Base-by-base conservation (phyloP, 2,888 invertebrate species). In the Ectropis crepuscularia region DNA sequence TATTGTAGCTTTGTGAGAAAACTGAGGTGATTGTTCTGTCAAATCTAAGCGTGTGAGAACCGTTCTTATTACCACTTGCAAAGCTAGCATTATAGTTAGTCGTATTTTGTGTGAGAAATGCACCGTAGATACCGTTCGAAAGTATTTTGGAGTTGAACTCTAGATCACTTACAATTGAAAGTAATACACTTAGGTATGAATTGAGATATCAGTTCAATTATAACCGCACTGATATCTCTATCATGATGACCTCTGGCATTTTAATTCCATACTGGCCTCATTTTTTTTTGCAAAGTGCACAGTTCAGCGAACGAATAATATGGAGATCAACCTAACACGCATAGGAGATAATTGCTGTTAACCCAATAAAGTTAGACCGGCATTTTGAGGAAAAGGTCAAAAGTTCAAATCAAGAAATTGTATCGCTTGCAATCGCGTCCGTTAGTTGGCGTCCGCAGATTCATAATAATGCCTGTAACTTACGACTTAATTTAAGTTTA, bases 11-110 rank as follows among this genome's bases (percentile, higher is more conserved):
- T 74, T 82, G 79, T 86, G 87, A 82, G 88, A 90, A 89, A 82
- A 85, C 80, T 76, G 70, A 76, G 73, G 79, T 84, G 81, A 89
- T 89, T 88, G 88, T 87, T 87, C 82, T 78, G 78, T 83, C 83
- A 83, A 86, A 83, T 76, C 72, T 76, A 74, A 70, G 67, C 74
- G 79, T 82, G 81, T 87, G 87, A 82, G 87, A 87, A 88, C 80
- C 69, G 64, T 72, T 74, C 82, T 79, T 82, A 82, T 85, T 85
- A 82, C 76, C 73, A 67, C 66, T 71, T 70, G 73, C 72, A 76
- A 74, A 74, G 68, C 61, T 46, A 65, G 71, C 67, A 73, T 73
- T 75, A 72, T 73, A 73, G 62, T 59, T 54, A 39, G 51, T 12
- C 5, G 50, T 63, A 58, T 65, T 65, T 76, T 74, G 76, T 86